Percentiles rank a stretch among this genome's conserved stretches.
Conservation (phyloP, 1,140 invertebrate species). For the Sitodiplosis mosellana region DNA sequence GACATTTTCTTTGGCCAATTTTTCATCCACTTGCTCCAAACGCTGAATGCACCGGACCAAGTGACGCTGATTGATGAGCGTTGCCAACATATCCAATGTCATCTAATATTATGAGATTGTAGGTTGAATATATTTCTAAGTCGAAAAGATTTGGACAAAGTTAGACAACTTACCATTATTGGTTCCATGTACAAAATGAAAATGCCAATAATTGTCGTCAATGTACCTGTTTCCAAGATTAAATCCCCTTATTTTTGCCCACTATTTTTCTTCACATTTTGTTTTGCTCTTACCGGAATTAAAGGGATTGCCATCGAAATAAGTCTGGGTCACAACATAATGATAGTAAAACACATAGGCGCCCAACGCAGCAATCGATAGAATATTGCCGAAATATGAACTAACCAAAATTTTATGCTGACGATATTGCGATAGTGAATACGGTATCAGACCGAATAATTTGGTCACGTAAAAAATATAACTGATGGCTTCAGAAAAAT, state of each 20-base stretch:
- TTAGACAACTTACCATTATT: conserved; percentile 9
- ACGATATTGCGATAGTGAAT: not conserved
- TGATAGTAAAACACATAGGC: not conserved
- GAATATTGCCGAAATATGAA: not conserved
- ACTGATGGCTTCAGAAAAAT: not conserved
- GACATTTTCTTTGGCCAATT: conserved; percentile 14
- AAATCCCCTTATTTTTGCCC: not conserved
- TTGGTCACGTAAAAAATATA: not conserved
- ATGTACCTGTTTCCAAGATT: conserved; percentile 12
- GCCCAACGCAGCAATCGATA: not conserved
- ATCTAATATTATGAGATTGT: conserved; percentile 8
- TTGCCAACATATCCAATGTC: conserved; percentile 17
- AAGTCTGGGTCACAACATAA: not conserved
- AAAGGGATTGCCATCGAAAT: not conserved
- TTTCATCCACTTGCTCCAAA: conserved; percentile 17
- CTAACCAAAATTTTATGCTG: not conserved
- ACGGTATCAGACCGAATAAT: not conserved
- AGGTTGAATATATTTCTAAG: not conserved
- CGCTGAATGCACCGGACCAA: conserved; percentile 18
- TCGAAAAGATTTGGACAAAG: not conserved
- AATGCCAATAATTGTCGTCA: conserved; percentile 23
- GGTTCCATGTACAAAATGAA: conserved; percentile 22
- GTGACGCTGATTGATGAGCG: conserved; percentile 15
- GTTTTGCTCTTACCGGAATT: not conserved
- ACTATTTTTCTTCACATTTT: not conserved